phyloP scores from a whole-genome alignment of 2,888 invertebrate species.

The Luperina nickerlii region DNA sequence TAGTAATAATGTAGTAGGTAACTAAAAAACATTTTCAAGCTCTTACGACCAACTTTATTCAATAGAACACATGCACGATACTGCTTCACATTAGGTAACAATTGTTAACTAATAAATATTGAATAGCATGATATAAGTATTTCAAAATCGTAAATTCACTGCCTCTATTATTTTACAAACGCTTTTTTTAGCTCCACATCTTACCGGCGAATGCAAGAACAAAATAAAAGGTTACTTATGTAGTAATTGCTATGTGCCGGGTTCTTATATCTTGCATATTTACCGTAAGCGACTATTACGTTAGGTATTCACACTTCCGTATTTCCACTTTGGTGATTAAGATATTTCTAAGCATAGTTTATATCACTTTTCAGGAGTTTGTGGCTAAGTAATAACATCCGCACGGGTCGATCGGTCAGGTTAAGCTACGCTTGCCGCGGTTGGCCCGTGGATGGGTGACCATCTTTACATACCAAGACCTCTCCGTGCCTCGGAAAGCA shows the following conservation, averaged over 20 bases:
- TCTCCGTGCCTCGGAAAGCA: too few relatives aligned
- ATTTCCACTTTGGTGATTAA: not conserved
- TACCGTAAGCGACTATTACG: not conserved
- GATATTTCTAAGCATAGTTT: not conserved
- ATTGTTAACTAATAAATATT: slow-evolving; percentile 18
- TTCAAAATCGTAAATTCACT: slow-evolving; percentile 18
- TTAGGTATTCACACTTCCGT: not conserved
- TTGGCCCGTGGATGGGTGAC: too few relatives aligned
- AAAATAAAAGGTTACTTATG: slow-evolving; percentile 9
- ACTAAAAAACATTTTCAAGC: not conserved
- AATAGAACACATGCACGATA: not conserved
- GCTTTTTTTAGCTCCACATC: slow-evolving; percentile 6
- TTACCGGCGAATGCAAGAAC: slow-evolving; percentile 2
- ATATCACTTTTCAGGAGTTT: not conserved
- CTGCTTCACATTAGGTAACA: slow-evolving; percentile 10
- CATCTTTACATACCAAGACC: too few relatives aligned
- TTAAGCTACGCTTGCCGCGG: too few relatives aligned
- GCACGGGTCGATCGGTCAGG: too few relatives aligned
- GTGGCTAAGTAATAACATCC: too few relatives aligned
- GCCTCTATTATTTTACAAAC: slow-evolving; percentile 11
- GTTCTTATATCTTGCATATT: not conserved
- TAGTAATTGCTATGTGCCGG: not conserved
- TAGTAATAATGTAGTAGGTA: too few relatives aligned
- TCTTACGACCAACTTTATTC: not conserved
- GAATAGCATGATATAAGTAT: slow-evolving; percentile 23